A percentile compares a stretch with the other conserved stretches of the same genome.
Evolutionary conservation across 2,113 vertebrate species (phyloP).

Genomic region (Taxidea taxus): DNA sequence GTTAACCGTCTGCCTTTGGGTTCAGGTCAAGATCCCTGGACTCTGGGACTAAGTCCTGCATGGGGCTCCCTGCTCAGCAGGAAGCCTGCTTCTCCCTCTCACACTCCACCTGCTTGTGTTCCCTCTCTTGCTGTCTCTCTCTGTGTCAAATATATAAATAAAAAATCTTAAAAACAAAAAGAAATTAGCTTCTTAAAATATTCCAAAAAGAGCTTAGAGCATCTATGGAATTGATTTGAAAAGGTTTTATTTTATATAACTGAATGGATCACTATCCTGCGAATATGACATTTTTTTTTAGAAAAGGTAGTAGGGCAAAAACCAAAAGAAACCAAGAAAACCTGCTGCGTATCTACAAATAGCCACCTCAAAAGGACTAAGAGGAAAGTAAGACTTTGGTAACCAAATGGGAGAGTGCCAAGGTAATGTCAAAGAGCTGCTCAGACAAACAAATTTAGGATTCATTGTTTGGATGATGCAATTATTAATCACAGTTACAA

Average conservation of each 20-base stretch:
- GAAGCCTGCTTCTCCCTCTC: no score
- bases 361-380: background rate
- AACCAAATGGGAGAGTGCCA: background rate
- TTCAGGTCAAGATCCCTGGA: no score
- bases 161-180: no score
- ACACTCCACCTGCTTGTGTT: no score
- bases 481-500: background rate
- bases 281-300: background rate
- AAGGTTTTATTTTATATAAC: background rate
- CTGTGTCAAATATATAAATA: no score
- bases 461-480: background rate
- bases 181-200: constrained; percentile 16
- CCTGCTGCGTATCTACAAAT: background rate
- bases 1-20: no score
- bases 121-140: no score
- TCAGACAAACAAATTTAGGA: background rate
- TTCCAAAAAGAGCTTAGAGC: background rate
- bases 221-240: background rate
- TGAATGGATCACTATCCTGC: background rate
- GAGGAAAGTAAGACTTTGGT: background rate
- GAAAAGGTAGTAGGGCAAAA: background rate
- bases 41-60: no score
- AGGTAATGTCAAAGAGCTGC: background rate
- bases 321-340: background rate
- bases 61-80: no score